Base-by-base conservation (phyloP, 1,140 invertebrate species). In the Hermetia illucens region DNA sequence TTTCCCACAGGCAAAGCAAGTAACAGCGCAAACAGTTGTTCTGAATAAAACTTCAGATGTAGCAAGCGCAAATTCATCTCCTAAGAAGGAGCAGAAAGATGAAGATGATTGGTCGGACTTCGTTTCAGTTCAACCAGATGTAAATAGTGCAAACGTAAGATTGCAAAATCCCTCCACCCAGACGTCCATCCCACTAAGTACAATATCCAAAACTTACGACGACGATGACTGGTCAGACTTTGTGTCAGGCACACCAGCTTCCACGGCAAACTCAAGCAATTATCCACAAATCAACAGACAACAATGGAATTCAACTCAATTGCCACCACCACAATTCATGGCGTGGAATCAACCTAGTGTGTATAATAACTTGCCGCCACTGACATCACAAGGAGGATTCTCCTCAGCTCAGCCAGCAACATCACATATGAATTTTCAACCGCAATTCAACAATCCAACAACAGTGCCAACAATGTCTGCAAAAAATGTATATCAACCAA, bases 141-240 rank as follows among this genome's bases (percentile, higher is more conserved):
- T 42, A 16, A 33, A 3, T 45, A 27, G 4, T 21, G 50, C 34
- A 49, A 49, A 25, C 45, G 12, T 30, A 16, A 48, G n/a, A 19
- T 47, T 36, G 16, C 43, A 50, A 50, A n/a, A 39, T 37, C 20
- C 34, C 39, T 34, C 19, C 15, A 22, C 4, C 24, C 36, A 9
- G 22, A 21, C 13, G 37, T 17, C 12, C 39, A 40, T 20, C 33
- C 25, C 4, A 21, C 25, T 2, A 22, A 30, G 32, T 6, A 32
- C 10, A 32, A 9, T 9, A 32, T n/a, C 24, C 24, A 25, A 25
- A 25, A 25, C n/a, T 25, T 21, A 36, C 1, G 69, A 70, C 36
- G 72, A 74, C 22, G 72, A 74, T 39, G 72, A 74, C 45, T 74
- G 72, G 72, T 70, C 69, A 13, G 71, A 74, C 39, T 75, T 75